These are phyloP conservation scores for Pterobdella sp. DNA, from an alignment of 2,888 invertebrate species.

Conservation along the genomic window DNA sequence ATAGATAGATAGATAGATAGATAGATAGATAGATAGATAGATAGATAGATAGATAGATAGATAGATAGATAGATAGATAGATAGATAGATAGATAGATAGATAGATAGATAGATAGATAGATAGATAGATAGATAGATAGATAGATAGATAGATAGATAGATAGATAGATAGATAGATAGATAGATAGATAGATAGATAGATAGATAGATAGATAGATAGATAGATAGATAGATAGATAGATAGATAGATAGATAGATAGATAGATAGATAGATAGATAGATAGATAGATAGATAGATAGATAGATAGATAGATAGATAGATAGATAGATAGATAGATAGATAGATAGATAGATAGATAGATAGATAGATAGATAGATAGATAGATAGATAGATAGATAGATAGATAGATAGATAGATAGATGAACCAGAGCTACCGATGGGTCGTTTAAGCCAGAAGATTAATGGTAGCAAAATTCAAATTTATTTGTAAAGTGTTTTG, in stretches of 20 bases:
- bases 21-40: constrained; percentile 2
- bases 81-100: not conserved
- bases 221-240: constrained; percentile 2
- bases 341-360: constrained; percentile 10
- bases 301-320: constrained; percentile 10
- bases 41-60: constrained; percentile 2
- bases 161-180: not conserved
- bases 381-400: constrained; percentile 13
- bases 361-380: constrained; percentile 16
- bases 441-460: too few species aligned
- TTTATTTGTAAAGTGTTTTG: too few species aligned
- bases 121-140: not conserved
- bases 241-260: not conserved
- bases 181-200: not conserved
- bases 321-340: constrained; percentile 13
- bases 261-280: constrained; percentile 3
- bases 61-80: not conserved
- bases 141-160: not conserved
- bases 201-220: constrained; percentile 6
- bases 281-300: constrained; percentile 6
- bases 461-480: too few species aligned
- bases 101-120: not conserved
- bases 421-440: too few species aligned
- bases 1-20: constrained; percentile 2
- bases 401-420: constrained; percentile 3